These are phyloP conservation scores for Xerus rutilus DNA, from an alignment of 2,797 vertebrate species.

Conservation along the genomic window DNA sequence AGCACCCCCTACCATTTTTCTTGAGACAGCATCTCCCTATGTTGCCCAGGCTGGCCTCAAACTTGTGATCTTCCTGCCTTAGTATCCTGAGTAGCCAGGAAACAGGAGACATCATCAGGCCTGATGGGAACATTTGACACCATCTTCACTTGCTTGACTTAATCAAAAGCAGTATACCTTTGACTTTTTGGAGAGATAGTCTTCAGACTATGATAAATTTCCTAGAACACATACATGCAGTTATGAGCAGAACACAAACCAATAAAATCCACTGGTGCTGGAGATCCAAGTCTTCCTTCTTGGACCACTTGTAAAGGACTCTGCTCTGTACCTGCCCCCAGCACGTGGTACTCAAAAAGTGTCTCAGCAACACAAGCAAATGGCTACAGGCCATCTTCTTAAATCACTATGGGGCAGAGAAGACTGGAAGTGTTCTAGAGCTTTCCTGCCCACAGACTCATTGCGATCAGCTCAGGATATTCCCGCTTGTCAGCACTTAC, in stretches of 20 bases:
- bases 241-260: background rate
- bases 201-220: background rate
- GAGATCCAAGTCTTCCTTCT: background rate
- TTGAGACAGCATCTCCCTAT: background rate
- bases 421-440: background rate
- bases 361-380: background rate
- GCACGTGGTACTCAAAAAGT: background rate
- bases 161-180: background rate
- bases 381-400: background rate
- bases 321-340: background rate
- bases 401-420: background rate
- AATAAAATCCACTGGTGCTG: background rate
- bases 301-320: too few species aligned
- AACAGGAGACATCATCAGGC: background rate
- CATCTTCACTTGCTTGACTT: background rate
- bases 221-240: background rate
- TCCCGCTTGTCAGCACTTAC: slow-evolving; percentile 88
- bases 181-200: background rate
- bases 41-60: background rate
- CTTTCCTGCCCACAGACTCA: background rate
- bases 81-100: too few species aligned
- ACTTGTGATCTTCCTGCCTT: background rate
- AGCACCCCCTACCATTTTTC: too few species aligned
- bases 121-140: background rate
- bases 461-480: background rate